phyloP scores from a whole-genome alignment of 2,113 vertebrate genomes.

The Hylia prasina region DNA sequence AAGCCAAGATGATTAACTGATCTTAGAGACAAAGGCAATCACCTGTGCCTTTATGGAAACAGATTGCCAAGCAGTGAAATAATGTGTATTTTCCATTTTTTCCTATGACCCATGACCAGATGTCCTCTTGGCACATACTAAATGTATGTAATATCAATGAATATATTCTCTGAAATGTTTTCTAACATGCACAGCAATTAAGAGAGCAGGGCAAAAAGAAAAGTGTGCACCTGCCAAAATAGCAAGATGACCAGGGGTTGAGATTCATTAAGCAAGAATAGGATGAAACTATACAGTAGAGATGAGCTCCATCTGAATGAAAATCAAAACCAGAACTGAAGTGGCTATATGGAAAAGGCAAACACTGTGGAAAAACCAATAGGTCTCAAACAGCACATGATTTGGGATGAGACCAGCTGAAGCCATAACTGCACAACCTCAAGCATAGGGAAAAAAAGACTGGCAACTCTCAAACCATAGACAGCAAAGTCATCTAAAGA shows the following conservation, averaged over 20 bases:
- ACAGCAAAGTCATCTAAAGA: neutral
- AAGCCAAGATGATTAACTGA: neutral
- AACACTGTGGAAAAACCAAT: neutral
- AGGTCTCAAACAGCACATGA: neutral
- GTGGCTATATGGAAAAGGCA: neutral
- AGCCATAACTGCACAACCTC: neutral
- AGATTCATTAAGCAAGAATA: neutral
- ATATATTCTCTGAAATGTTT: neutral
- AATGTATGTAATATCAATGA: neutral
- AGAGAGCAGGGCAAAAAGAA: neutral
- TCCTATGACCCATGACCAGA: neutral
- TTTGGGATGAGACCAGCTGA: neutral
- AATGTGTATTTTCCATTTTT: neutral
- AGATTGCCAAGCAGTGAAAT: neutral
- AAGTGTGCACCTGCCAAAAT: neutral
- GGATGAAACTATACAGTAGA: neutral
- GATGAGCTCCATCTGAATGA: neutral
- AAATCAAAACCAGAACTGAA: neutral
- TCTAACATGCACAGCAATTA: neutral
- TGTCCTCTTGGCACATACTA: neutral
- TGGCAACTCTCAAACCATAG: neutral
- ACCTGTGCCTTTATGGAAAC: neutral
- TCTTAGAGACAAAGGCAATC: neutral
- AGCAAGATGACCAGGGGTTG: rapidly evolving
- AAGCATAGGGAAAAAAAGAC: neutral